Conservation (phyloP, 2,113 vertebrate genomes). For the Percina caprodes region DNA sequence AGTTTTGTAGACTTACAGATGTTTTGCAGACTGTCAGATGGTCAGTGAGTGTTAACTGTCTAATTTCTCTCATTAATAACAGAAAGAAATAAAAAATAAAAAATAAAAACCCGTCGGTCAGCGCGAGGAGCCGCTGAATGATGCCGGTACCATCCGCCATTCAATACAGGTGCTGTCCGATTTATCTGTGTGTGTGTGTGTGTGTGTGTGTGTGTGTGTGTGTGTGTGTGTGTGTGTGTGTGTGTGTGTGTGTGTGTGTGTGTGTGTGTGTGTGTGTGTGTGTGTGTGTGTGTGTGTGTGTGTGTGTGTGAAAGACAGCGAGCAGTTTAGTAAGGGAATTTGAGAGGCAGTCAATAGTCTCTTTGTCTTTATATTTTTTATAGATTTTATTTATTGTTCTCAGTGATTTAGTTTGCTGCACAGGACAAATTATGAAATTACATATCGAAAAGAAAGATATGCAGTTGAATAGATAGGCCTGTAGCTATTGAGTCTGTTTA, state of each 20-base stretch:
- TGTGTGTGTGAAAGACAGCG: too few relatives aligned
- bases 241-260: conserved; percentile 1
- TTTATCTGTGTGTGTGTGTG: background rate
- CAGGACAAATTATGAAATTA: background rate
- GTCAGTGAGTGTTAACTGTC: conserved; percentile 1
- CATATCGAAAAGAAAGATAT: background rate
- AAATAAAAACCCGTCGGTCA: conserved; percentile 7
- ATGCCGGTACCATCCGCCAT: conserved; percentile 41
- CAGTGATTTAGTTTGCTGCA: background rate
- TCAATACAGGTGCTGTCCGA: conserved; percentile 7
- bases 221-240: conserved; percentile 7
- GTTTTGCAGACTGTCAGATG: background rate
- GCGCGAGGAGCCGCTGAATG: conserved; percentile 54
- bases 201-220: too few relatives aligned
- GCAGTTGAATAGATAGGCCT: background rate
- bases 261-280: background rate
- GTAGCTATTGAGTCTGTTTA: background rate
- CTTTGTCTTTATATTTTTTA: background rate
- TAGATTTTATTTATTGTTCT: conserved; percentile 1
- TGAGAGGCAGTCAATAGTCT: background rate
- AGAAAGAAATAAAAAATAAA: conserved; percentile 52
- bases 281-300: conserved; percentile 18
- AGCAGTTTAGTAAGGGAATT: background rate
- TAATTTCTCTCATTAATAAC: conserved; percentile 55
- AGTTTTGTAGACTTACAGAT: too few relatives aligned